Evolutionary conservation across 2,797 vertebrate genomes (phyloP).

Genomic region (Manis crassicaudata): DNA sequence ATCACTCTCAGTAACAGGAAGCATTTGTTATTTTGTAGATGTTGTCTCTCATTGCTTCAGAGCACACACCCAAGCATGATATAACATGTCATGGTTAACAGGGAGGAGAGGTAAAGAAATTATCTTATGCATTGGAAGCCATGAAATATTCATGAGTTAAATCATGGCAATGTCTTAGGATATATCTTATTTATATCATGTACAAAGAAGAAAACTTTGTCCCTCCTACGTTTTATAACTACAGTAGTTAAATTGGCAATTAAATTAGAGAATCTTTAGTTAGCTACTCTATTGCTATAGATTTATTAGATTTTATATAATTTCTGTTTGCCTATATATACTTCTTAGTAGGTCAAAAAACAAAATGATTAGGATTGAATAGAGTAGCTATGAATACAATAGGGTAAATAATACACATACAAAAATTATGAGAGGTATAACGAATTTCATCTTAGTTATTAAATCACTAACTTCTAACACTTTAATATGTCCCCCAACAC

Average conservation of each 20-base stretch:
- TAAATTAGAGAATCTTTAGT: background rate
- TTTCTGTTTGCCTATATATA: background rate
- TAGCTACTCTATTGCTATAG: background rate
- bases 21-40: background rate
- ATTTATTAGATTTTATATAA: background rate
- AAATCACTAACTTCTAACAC: background rate
- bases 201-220: background rate
- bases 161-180: background rate
- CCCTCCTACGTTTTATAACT: background rate
- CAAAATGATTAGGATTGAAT: background rate
- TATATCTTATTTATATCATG: background rate
- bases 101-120: background rate
- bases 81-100: background rate
- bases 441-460: background rate
- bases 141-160: constrained; percentile 38
- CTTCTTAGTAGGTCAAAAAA: background rate
- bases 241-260: background rate
- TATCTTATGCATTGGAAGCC: background rate
- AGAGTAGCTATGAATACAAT: background rate
- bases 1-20: background rate
- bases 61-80: background rate
- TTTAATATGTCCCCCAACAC: background rate
- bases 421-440: background rate
- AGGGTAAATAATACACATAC: background rate
- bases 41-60: background rate